Conservation (phyloP, 2,797 vertebrate genomes). For the Intellagama lesueurii region DNA sequence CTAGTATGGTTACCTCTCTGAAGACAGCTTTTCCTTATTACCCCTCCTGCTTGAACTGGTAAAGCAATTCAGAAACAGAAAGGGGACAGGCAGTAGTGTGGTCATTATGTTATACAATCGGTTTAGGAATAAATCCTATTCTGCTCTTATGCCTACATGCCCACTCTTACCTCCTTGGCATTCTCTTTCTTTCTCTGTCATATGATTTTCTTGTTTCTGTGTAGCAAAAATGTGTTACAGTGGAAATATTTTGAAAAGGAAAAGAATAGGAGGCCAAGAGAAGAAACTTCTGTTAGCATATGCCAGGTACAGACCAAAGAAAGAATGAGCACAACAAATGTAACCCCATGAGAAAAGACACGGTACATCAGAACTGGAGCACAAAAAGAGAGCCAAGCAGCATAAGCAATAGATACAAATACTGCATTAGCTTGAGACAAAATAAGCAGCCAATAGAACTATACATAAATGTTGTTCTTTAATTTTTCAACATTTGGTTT, state of each 20-base stretch:
- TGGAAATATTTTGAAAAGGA: slow-evolving; percentile 14
- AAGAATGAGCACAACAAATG: not conserved
- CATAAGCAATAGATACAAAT: not conserved
- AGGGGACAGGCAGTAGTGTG: not conserved
- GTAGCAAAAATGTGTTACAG: not conserved
- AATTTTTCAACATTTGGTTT: not conserved
- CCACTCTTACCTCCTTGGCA: fast-evolving
- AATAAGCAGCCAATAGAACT: not conserved
- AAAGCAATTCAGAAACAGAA: not conserved
- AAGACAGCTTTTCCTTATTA: not conserved
- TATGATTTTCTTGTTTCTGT: not conserved
- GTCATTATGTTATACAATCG: not conserved
- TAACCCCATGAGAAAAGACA: not conserved
- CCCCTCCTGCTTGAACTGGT: not conserved
- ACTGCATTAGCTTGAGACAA: not conserved
- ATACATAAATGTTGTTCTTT: not conserved
- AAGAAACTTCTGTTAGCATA: not conserved
- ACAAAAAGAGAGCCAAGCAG: not conserved
- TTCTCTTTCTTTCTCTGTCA: not conserved
- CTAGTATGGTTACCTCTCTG: not conserved
- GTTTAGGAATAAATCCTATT: not conserved
- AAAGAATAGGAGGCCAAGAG: slow-evolving; percentile 3
- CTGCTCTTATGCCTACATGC: not conserved
- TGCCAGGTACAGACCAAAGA: not conserved
- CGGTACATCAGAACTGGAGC: not conserved